Conservation (phyloP, 2,113 vertebrate species). For the Megaleporinus macrocephalus region DNA sequence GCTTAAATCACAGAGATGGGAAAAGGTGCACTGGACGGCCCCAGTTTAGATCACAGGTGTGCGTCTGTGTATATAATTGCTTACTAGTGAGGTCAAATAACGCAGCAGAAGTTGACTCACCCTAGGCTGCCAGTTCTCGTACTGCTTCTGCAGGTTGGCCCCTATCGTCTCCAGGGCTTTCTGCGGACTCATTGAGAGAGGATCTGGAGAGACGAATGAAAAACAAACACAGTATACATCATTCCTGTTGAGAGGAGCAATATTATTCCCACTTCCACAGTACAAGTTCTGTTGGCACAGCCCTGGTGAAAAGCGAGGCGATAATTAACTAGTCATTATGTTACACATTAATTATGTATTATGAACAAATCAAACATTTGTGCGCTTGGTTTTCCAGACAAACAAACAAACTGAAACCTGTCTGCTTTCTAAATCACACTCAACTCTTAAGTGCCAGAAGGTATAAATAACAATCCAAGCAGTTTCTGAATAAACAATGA, state of each 20-base stretch:
- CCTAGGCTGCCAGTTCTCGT: constrained; percentile 98
- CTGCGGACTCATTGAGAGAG: constrained; percentile 98
- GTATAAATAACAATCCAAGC: not conserved
- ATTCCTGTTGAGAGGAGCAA: too few relatives aligned
- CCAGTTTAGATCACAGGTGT: too few relatives aligned
- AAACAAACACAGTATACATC: not conserved
- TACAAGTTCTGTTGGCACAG: not conserved
- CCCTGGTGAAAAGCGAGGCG: not conserved
- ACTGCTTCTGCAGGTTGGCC: constrained; percentile 97
- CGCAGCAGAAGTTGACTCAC: constrained; percentile 75
- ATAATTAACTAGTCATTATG: constrained; percentile 7
- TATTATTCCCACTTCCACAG: not conserved
- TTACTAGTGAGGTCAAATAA: not conserved
- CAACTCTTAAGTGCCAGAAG: not conserved
- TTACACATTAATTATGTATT: not conserved
- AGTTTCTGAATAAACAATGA: not conserved
- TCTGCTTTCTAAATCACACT: not conserved
- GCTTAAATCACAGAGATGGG: too few relatives aligned
- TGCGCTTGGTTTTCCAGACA: not conserved
- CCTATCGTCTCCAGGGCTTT: constrained; percentile 98
- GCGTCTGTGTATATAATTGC: too few relatives aligned
- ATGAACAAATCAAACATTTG: constrained; percentile 8
- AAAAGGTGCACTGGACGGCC: too few relatives aligned
- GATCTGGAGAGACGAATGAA: constrained; percentile 80
- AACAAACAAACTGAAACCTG: constrained; percentile 1